Conservation (phyloP, 2,888 invertebrate genomes). For the Eilema sororculum region DNA sequence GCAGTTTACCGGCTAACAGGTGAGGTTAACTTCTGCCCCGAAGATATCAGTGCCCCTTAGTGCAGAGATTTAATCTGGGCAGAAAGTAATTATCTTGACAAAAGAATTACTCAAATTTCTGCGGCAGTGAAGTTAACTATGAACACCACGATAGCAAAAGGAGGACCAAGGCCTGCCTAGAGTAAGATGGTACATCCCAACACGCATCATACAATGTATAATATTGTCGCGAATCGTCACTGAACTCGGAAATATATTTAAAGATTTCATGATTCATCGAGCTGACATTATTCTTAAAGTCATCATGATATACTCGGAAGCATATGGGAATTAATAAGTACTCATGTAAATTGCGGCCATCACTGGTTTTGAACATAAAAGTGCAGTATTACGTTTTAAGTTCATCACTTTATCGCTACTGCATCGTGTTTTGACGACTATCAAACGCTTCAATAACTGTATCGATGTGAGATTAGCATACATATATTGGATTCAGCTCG, state of each 20-base stretch:
- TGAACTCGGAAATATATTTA: neutral
- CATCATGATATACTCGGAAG: neutral
- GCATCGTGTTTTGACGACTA: no score
- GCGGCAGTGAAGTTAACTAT: neutral
- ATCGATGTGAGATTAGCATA: no score
- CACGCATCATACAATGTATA: neutral
- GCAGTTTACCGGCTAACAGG: no score
- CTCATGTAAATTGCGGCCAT: neutral
- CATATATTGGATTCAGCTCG: no score
- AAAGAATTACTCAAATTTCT: neutral
- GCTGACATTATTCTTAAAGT: neutral
- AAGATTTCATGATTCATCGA: neutral
- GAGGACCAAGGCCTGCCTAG: no score
- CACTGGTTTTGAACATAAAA: no score
- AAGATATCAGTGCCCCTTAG: no score
- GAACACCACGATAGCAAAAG: no score
- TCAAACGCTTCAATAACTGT: no score
- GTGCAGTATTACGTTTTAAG: neutral
- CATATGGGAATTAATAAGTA: neutral
- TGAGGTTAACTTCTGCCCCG: no score
- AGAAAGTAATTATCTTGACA: neutral
- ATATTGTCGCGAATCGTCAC: neutral
- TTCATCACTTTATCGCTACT: no score
- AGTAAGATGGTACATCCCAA: neutral
- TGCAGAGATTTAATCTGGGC: neutral